Evolutionary conservation across 2,888 invertebrate genomes (phyloP), one percentile per base, ranked within the genome.

Genomic region (Rhopalosiphum nymphaeae): DNA sequence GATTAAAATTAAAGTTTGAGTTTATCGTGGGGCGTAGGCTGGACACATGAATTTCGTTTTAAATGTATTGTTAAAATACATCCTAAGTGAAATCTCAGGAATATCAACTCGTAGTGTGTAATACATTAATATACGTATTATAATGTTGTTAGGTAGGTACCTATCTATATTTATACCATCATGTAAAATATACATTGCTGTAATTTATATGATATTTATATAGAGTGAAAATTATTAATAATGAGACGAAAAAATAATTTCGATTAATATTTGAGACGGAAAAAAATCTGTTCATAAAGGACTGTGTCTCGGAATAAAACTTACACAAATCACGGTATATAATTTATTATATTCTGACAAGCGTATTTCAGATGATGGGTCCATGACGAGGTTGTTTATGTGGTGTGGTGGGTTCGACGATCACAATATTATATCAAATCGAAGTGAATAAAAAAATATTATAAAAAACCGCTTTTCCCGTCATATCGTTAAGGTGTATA

Each of bases 281-380:
- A 21, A 78, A 78, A 78, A 36, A 16, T 7, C 7, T n/a, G 67
- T 78, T 36, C 1, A 21, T 36, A 78, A 78, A 36, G 21, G 1
- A 78, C 36, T 36, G 21, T 78, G 36, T 78, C 36, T 36, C 9
- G 36, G 78, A 36, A 36, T 29, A 29, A n/a, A 78, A 36, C 21
- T 0, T 36, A 78, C 21, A 78, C 21, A 78, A 78, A 78, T 36
- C 36, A 36, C 9, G 9, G 21, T 78, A 36, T 78, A 78, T 78
- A 78, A 78, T 78, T 78, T 78, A 78, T 78, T 78, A 78, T 42
- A 78, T 78, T 78, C 9, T 78, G 78, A 78, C 78, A 36, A 78
- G 36, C 78, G 21, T 78, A 36, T 78, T 78, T 78, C 78, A 36
- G 21, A 78, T 78, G 78, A 78, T 36, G 78, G 78, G 78, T 78